Evolutionary conservation across 2,888 invertebrate genomes (phyloP), one percentile per base, ranked within the genome.

Genomic region (Panzeria rudis): DNA sequence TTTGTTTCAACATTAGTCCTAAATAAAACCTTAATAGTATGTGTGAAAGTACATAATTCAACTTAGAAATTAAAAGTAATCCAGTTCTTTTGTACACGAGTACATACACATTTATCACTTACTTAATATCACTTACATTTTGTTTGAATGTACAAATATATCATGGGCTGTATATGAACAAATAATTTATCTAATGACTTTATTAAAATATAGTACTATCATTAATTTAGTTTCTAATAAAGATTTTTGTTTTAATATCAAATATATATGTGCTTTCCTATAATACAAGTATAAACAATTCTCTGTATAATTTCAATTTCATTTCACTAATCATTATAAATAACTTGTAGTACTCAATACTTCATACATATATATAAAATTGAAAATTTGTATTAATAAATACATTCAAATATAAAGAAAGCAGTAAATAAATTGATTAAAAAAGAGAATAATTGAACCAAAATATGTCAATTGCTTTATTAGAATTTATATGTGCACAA

Each of bases 401-500:
- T 35, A 20, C 20, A 17, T 35, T 32, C 2, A 3, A 17, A 35
- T 20, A 20, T 9, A 52, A 52, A 23, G 11, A 52, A 52, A 52
- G 32, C 17, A 61, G 5, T 62, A 38, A 17, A 62, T 38, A 20
- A 8, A 23, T 7, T 20, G 8, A 20, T 2, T 2, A 9, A 29
- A 25, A 47, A 3, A 1, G n/a, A 23, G 23, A 62, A 44, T 25
- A 41, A 44, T 64, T 29, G 29, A 64, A 64, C 29, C 64, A 17
- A 47, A 64, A 64, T 64, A 47, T 64, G 64, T 64, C 47, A 47
- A 64, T 47, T 44, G n/a, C 20, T 41, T 4, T 41, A 62, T 15
- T 13, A 41, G 7, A 25, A 62, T 62, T 15, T 25, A 9, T 23
- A 23, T n/a, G 20, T 62, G 62, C 3, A n/a, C n/a, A 15, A 8